Evolutionary conservation across 2,888 invertebrate genomes (phyloP).

Genomic region (Chalcis sispes): DNA sequence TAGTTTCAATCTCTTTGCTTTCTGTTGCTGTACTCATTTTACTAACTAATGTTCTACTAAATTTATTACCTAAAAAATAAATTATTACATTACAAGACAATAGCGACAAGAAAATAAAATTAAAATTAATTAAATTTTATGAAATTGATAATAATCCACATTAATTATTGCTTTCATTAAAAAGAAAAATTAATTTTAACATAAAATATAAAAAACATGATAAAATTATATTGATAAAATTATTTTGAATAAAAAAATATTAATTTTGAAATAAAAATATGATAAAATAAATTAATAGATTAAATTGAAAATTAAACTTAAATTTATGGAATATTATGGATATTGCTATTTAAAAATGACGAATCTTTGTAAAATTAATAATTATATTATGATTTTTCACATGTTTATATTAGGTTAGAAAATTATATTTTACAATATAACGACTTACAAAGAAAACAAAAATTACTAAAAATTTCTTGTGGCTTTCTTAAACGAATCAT

Average conservation of each 20-base stretch:
- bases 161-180: background rate
- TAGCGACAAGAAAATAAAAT: too few species aligned
- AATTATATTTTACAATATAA: background rate
- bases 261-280: background rate
- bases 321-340: background rate
- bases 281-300: background rate
- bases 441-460: slow-evolving; percentile 61
- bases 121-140: too few species aligned
- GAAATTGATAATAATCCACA: background rate
- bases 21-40: slow-evolving; percentile 36
- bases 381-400: background rate
- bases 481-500: slow-evolving; percentile 61
- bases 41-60: slow-evolving; percentile 23
- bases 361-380: too few species aligned
- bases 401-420: slow-evolving; percentile 41
- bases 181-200: background rate
- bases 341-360: background rate
- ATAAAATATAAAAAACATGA: background rate
- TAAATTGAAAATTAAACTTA: slow-evolving; percentile 1
- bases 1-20: slow-evolving; percentile 26
- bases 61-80: slow-evolving; percentile 39
- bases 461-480: slow-evolving; percentile 54
- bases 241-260: background rate
- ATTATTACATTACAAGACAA: background rate
- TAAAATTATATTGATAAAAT: background rate